A percentile compares a stretch with the other conserved stretches of the same genome.
phyloP scores from a whole-genome alignment of 2,113 vertebrate genomes.

The Phylloscopus trochiloides region DNA sequence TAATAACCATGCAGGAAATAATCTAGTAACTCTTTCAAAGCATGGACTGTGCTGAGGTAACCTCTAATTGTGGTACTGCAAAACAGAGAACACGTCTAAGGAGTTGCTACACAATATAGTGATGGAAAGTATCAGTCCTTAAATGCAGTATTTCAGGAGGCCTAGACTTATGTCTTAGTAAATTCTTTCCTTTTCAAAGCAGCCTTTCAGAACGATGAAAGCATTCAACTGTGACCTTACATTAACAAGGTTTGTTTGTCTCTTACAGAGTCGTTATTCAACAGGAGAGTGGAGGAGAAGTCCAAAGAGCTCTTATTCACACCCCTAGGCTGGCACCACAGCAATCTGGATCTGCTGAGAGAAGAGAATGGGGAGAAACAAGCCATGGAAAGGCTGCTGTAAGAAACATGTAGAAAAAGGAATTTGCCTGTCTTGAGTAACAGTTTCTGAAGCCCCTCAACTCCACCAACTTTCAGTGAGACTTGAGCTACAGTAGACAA shows the following conservation, averaged over 20 bases:
- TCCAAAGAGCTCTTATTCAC: constrained; percentile 95
- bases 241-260: background rate
- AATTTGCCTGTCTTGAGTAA: background rate
- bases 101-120: background rate
- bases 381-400: constrained; percentile 98
- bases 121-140: background rate
- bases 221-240: background rate
- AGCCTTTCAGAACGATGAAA: background rate
- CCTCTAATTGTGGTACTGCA: background rate
- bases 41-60: background rate
- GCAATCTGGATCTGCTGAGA: constrained; percentile 91
- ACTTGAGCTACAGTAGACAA: background rate
- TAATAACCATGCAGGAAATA: background rate
- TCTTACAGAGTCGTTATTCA: constrained; percentile 90
- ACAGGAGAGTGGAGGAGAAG: constrained; percentile 96
- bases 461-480: background rate
- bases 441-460: background rate
- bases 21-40: background rate
- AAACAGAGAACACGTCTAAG: background rate
- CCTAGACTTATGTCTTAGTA: background rate
- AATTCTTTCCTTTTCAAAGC: background rate
- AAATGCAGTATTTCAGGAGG: background rate
- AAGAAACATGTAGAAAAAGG: constrained; percentile 61
- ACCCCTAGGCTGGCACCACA: constrained; percentile 95
- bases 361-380: constrained; percentile 98